Percentiles rank a stretch among this genome's conserved stretches.
Evolutionary conservation across 2,113 vertebrate genomes (phyloP).

Genomic region (Anarrhichthys ocellatus): DNA sequence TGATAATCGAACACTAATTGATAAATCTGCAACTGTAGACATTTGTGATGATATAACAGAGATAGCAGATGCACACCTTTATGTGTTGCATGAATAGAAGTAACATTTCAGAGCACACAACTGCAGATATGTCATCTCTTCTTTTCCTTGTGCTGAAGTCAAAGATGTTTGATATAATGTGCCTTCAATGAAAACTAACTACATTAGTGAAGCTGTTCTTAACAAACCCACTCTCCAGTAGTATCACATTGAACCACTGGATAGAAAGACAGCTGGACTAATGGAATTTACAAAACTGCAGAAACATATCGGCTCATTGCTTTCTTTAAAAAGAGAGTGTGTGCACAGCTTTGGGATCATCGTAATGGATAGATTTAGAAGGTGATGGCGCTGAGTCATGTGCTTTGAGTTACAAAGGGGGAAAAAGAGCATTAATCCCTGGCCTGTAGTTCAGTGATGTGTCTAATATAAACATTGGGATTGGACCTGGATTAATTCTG

Average conservation of each 20-base stretch:
- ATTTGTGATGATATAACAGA: slow-evolving; percentile 33
- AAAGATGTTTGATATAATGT: neutral
- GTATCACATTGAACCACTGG: neutral
- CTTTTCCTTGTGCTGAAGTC: neutral
- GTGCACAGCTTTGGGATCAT: neutral
- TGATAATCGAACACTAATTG: neutral
- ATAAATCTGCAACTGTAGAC: neutral
- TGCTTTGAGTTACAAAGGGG: slow-evolving; percentile 12
- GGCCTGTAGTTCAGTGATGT: slow-evolving; percentile 50
- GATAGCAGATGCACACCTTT: neutral
- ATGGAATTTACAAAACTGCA: neutral
- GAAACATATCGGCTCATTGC: neutral
- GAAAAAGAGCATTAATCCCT: slow-evolving; percentile 61
- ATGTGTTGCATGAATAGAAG: neutral
- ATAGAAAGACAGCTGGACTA: neutral
- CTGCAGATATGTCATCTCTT: neutral
- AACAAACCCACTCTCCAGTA: neutral
- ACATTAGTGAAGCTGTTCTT: neutral
- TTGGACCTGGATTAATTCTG: slow-evolving; percentile 54
- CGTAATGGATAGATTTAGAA: neutral
- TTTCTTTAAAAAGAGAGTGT: neutral
- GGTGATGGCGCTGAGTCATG: slow-evolving; percentile 32
- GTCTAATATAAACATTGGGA: slow-evolving; percentile 62
- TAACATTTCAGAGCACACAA: neutral
- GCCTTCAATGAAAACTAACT: slow-evolving; percentile 1